phyloP scores from a whole-genome alignment of 2,797 vertebrate genomes.

The Danio jaintianensis region DNA sequence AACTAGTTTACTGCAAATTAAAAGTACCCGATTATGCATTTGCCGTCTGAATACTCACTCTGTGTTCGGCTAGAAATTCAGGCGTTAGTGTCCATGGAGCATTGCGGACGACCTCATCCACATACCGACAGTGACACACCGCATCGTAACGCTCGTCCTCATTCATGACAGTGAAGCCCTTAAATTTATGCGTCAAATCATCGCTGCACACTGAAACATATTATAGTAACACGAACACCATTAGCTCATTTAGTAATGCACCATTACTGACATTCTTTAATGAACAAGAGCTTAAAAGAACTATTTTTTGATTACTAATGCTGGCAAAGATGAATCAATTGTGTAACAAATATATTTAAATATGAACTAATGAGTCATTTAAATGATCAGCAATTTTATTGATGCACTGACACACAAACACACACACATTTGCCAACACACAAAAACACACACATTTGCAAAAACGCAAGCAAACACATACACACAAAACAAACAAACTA shows the following conservation, averaged over 20 bases:
- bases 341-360: not conserved
- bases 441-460: no score
- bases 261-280: not conserved
- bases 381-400: no score
- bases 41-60: conserved; percentile 66
- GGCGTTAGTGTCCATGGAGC: conserved; percentile 86
- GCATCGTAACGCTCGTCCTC: conserved; percentile 86
- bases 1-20: no score
- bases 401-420: no score
- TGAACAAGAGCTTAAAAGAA: not conserved
- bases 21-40: no score
- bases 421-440: no score
- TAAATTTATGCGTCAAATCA: conserved; percentile 86
- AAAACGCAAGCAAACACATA: no score
- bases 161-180: conserved; percentile 89
- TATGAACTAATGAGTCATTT: no score
- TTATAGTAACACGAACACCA: no score
- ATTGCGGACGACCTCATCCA: conserved; percentile 86
- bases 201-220: conserved; percentile 83
- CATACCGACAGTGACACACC: conserved; percentile 86
- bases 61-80: conserved; percentile 82
- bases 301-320: no score
- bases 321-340: not conserved
- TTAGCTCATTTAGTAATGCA: not conserved
- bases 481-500: no score